phyloP scores from a whole-genome alignment of 2,113 vertebrate genomes.

The Equus quagga region DNA sequence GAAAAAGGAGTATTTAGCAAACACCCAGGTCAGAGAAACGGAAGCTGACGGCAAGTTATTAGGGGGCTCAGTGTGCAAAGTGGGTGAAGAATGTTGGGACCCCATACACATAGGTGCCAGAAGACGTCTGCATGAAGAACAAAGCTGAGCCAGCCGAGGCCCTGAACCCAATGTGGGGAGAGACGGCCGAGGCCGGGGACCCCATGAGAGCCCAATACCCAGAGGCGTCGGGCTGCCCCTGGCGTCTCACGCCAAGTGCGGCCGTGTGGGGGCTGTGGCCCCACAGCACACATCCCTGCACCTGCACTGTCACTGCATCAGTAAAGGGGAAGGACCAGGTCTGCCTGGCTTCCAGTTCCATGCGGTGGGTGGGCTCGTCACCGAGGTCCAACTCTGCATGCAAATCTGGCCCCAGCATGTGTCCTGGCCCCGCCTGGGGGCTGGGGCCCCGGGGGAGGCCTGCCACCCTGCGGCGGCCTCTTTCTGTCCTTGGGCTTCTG shows the following conservation, averaged over 20 bases:
- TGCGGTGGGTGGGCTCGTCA: accelerated
- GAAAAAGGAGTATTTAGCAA: not conserved
- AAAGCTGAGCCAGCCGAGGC: accelerated
- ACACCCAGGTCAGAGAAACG: not conserved
- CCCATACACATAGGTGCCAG: accelerated
- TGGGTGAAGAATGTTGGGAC: not conserved
- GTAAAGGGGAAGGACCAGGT: accelerated
- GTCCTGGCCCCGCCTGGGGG: not conserved
- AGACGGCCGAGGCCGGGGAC: accelerated
- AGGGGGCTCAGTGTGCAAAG: not conserved
- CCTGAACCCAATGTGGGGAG: accelerated
- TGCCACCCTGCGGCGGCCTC: accelerated
- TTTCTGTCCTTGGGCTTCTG: not conserved
- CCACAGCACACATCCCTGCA: accelerated
- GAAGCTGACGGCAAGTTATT: not conserved
- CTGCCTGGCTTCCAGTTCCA: accelerated
- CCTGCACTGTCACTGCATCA: accelerated
- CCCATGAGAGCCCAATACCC: accelerated
- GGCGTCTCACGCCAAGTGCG: accelerated
- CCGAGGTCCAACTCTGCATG: accelerated
- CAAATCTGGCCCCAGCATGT: accelerated
- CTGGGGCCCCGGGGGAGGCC: accelerated
- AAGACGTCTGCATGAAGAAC: not conserved
- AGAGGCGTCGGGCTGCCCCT: accelerated
- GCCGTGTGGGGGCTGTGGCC: accelerated